These are phyloP conservation scores for Luscinia megarhynchos DNA, from an alignment of 2,797 vertebrate genomes.

Conservation along the genomic window DNA sequence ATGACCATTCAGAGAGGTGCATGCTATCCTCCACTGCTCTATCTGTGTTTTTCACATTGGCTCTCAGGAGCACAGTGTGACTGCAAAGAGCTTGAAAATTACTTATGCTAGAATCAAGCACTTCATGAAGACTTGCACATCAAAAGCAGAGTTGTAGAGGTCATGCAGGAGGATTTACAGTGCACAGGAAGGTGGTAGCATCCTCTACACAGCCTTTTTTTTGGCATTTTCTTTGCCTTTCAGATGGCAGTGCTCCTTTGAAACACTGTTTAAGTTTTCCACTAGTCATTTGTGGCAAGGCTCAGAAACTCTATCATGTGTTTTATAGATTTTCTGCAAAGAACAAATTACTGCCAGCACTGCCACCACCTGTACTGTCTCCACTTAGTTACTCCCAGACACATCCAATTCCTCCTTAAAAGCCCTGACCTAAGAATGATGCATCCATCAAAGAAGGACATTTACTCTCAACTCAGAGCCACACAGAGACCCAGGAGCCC, in stretches of 20 bases:
- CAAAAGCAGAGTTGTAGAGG: background rate
- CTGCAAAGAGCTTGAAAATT: background rate
- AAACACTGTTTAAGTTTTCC: background rate
- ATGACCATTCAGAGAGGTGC: background rate
- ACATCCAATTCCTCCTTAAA: background rate
- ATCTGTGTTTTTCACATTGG: background rate
- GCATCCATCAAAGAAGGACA: background rate
- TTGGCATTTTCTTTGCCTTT: background rate
- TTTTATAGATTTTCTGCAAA: constrained; percentile 27
- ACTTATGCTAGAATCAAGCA: background rate
- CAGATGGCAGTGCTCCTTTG: background rate
- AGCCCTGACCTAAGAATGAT: background rate
- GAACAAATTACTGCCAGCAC: constrained; percentile 24
- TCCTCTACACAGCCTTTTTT: background rate
- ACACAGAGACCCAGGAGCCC: background rate
- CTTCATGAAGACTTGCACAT: background rate
- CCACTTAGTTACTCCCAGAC: background rate
- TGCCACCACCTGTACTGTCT: background rate
- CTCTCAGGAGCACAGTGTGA: background rate
- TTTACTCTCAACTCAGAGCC: background rate
- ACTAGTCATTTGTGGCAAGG: background rate
- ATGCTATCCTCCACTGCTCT: background rate
- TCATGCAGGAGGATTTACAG: background rate
- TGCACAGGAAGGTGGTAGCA: background rate
- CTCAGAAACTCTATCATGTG: background rate